phyloP scores from a whole-genome alignment of 2,888 invertebrate species.

The Caenorhabditis sp. region DNA sequence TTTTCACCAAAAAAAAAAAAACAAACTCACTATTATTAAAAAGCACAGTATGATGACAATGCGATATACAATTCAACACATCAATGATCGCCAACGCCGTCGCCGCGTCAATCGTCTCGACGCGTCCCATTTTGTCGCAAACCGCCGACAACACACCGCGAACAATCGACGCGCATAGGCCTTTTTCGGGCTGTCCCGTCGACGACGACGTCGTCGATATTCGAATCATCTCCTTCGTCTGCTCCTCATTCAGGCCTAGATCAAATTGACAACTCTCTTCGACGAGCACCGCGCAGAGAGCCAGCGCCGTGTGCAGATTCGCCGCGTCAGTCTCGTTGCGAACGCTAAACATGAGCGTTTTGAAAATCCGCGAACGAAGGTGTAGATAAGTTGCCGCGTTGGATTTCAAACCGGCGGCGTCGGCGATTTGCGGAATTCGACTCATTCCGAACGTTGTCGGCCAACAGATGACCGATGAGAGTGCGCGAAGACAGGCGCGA shows the following conservation, averaged over 20 bases:
- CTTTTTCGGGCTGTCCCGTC: constrained; percentile 50
- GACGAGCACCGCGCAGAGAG: constrained; percentile 55
- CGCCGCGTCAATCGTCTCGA: constrained; percentile 50
- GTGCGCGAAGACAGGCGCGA: constrained; percentile 87
- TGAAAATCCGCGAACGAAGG: constrained; percentile 79
- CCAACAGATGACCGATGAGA: constrained; percentile 88
- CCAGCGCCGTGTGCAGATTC: constrained; percentile 85
- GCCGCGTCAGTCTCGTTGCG: constrained; percentile 85
- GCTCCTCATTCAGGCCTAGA: constrained; percentile 51
- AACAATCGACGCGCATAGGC: constrained; percentile 60
- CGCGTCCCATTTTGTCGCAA: constrained; percentile 66
- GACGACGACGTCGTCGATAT: constrained; percentile 44
- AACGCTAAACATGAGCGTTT: constrained; percentile 81
- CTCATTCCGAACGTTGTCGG: constrained; percentile 85
- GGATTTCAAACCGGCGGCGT: constrained; percentile 43
- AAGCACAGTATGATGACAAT: constrained; percentile 59
- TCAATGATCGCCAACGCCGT: constrained; percentile 65
- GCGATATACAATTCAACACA: constrained; percentile 62
- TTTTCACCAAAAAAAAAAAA: too few relatives aligned
- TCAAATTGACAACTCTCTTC: constrained; percentile 58
- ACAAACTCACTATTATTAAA: constrained; percentile 58
- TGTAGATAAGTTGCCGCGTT: constrained; percentile 74
- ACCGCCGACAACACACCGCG: constrained; percentile 65
- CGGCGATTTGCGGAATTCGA: constrained; percentile 52
- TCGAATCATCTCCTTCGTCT: constrained; percentile 46